phyloP scores from a whole-genome alignment of 2,888 invertebrate genomes.

The Agrochola lota region DNA sequence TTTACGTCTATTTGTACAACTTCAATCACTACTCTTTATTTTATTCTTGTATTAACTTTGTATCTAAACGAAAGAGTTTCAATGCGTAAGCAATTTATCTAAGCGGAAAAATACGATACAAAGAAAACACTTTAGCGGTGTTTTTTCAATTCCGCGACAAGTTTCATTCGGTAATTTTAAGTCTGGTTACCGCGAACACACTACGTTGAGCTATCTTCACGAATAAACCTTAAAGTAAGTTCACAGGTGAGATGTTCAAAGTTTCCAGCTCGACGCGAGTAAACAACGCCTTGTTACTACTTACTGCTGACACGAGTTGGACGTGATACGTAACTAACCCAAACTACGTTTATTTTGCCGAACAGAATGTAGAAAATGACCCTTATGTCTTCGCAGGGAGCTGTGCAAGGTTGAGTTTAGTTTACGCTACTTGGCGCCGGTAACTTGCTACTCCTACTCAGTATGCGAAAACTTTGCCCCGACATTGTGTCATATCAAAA shows the following conservation, averaged over 20 bases:
- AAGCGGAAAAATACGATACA: neutral
- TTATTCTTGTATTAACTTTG: neutral
- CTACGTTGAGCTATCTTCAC: slow-evolving; percentile 37
- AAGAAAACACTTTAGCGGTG: neutral
- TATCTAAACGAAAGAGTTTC: neutral
- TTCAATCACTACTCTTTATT: neutral
- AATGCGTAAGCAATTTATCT: neutral
- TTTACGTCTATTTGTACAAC: neutral
- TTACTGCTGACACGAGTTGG: slow-evolving; percentile 73
- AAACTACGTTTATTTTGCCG: slow-evolving; percentile 62
- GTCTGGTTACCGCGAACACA: slow-evolving; percentile 18
- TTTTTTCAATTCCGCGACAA: neutral
- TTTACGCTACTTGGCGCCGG: slow-evolving; percentile 44
- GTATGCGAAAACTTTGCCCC: slow-evolving; percentile 72
- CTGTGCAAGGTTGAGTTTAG: slow-evolving; percentile 42
- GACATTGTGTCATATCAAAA: slow-evolving; percentile 57
- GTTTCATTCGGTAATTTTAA: slow-evolving; percentile 39
- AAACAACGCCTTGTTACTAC: slow-evolving; percentile 77
- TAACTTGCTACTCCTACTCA: slow-evolving; percentile 59
- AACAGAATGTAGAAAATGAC: slow-evolving; percentile 61
- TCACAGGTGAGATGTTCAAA: slow-evolving; percentile 76
- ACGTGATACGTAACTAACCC: slow-evolving; percentile 70
- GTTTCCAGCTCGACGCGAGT: slow-evolving; percentile 74
- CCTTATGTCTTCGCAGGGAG: slow-evolving; percentile 60
- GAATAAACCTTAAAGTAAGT: slow-evolving; percentile 68